Evolutionary conservation across 2,888 invertebrate species (phyloP), one percentile per base, ranked within the genome.

Genomic region (Erannis defoliaria): DNA sequence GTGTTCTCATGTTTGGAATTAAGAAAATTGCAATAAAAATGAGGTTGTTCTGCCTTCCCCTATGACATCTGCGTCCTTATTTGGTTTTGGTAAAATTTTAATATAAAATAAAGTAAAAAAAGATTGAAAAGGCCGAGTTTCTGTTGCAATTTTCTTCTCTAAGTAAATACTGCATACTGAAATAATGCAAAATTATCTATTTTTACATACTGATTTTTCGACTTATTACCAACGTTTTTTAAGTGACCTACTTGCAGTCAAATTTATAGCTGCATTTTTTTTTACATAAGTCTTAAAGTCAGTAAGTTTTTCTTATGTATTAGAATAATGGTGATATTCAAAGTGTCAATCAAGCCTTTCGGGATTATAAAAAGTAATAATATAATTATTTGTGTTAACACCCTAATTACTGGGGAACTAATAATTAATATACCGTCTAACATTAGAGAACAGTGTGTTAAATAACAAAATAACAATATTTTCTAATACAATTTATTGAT

Each of bases 321-420:
- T 72, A 70, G 65, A 70, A 70, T 73, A 70, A 73, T 77, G 78
- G 78, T 81, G 71, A 78, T 80, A 82, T 92, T 90, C 90, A 92
- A 90, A 92, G 92, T 92, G 92, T 91, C 92, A 92, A 92, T 92
- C 91, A 82, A 86, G 76, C 78, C 77, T 80, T 73, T 78, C 84
- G 84, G 86, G 81, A 79, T 62, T 29, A 19, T 49, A n/a, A 61
- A 66, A 61, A 66, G 37, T 55, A 59, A 51, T 55, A 31, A 58
- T 26, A 49, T 77, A 73, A 70, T 68, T 46, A 67, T 55, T 82
- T 87, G 82, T 88, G 77, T 85, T 88, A 89, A 88, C 85, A 81
- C 76, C 78, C 75, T 86, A 86, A 85, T 80, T 62, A 74, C 64
- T 48, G 62, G 77, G 85, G 83, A 77, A 74, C 51, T 51, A 51